These are phyloP conservation scores for Poecilus cupreus DNA, from an alignment of 2,888 invertebrate species.

Conservation along the genomic window DNA sequence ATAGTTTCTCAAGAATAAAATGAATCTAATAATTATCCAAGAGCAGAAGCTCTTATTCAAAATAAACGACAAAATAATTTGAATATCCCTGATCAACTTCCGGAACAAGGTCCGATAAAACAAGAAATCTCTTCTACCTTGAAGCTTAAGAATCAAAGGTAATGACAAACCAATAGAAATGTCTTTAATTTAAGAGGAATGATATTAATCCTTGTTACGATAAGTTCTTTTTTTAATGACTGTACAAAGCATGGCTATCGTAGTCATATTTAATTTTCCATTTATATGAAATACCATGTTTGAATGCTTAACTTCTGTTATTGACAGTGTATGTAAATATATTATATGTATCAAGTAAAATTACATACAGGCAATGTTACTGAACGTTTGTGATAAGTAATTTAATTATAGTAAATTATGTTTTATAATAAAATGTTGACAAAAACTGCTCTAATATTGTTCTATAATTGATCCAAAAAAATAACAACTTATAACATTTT, in stretches of 20 bases:
- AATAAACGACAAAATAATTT: slow-evolving; percentile 38
- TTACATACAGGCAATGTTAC: slow-evolving; percentile 25
- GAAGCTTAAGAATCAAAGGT: slow-evolving; percentile 72
- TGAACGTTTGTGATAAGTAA: slow-evolving; percentile 44
- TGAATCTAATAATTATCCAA: slow-evolving; percentile 22
- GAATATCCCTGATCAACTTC: neutral
- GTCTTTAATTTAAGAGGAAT: slow-evolving; percentile 73
- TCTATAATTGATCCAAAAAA: no score
- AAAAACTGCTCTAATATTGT: no score
- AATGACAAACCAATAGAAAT: slow-evolving; percentile 73
- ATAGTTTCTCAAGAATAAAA: slow-evolving; percentile 67
- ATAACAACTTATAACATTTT: no score
- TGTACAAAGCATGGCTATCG: slow-evolving; percentile 8
- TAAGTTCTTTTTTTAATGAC: neutral
- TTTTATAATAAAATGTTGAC: slow-evolving; percentile 33
- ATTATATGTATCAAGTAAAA: neutral
- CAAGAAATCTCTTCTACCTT: slow-evolving; percentile 54
- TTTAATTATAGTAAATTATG: slow-evolving; percentile 37
- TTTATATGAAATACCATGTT: neutral
- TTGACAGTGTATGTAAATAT: slow-evolving; percentile 30
- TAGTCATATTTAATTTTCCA: slow-evolving; percentile 14
- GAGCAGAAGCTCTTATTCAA: slow-evolving; percentile 48
- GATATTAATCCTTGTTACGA: neutral
- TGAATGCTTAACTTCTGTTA: neutral
- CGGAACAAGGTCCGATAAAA: slow-evolving; percentile 26